Percentiles rank a stretch among this genome's conserved stretches.
Conservation (phyloP, 1,140 invertebrate genomes). For the Mamestra configurata region DNA sequence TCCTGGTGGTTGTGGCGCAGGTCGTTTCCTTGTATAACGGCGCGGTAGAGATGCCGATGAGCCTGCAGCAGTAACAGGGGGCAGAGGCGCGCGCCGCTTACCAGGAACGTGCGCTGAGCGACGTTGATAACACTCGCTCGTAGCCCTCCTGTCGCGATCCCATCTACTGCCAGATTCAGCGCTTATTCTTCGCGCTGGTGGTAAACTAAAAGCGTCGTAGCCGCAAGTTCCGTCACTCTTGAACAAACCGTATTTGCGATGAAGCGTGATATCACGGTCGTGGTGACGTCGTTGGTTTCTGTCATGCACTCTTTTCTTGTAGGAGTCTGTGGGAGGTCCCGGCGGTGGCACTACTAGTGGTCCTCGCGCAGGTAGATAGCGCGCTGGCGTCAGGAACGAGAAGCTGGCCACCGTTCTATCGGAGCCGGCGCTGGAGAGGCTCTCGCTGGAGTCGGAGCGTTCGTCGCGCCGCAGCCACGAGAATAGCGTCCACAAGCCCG, state of each 20-base stretch:
- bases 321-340: slow-evolving; percentile 89
- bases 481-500: slow-evolving; percentile 79
- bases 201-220: slow-evolving; percentile 88
- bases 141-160: slow-evolving; percentile 83
- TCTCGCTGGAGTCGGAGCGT: slow-evolving; percentile 74
- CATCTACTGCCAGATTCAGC: slow-evolving; percentile 68
- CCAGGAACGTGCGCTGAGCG: slow-evolving; percentile 91
- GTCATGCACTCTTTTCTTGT: slow-evolving; percentile 89
- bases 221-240: slow-evolving; percentile 81
- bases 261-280: slow-evolving; percentile 89
- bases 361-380: slow-evolving; percentile 77
- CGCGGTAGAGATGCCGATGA: slow-evolving; percentile 64
- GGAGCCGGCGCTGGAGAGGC: slow-evolving; percentile 87
- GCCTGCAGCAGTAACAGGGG: slow-evolving; percentile 82
- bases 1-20: slow-evolving; percentile 75
- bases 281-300: slow-evolving; percentile 88
- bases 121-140: slow-evolving; percentile 88
- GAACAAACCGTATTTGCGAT: slow-evolving; percentile 90
- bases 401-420: slow-evolving; percentile 92
- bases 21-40: slow-evolving; percentile 73
- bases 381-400: slow-evolving; percentile 89
- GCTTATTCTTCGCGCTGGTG: slow-evolving; percentile 77
- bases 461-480: slow-evolving; percentile 81
- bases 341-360: slow-evolving; percentile 82
- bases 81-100: slow-evolving; percentile 92